Conservation (phyloP, 1,140 invertebrate species). For the Calosoma granatense region DNA sequence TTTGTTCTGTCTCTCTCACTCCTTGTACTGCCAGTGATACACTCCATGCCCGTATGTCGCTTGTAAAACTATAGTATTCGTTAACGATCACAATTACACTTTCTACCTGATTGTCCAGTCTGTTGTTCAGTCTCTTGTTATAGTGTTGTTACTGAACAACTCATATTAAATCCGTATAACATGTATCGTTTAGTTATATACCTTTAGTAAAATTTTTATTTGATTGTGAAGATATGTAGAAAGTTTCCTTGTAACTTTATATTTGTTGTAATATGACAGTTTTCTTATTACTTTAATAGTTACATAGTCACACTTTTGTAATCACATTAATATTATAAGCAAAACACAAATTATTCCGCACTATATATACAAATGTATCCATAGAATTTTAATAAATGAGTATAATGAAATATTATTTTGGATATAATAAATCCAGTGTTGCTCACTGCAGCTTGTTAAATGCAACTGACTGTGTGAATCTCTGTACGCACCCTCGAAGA, state of each 20-base stretch:
- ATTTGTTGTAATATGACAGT: background rate
- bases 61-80: background rate
- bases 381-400: no score
- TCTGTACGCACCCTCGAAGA: background rate
- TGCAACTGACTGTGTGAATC: background rate
- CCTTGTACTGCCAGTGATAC: no score
- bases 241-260: background rate
- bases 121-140: background rate
- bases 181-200: background rate
- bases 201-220: background rate
- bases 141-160: background rate
- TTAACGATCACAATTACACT: constrained; percentile 6
- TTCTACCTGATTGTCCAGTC: constrained; percentile 2
- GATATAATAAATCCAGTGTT: background rate
- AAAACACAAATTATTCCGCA: no score
- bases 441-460: background rate
- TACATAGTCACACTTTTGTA: no score
- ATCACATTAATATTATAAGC: no score
- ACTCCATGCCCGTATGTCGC: no score
- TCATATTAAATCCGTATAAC: background rate
- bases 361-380: no score
- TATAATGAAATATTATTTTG: no score
- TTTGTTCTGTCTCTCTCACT: no score
- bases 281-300: no score
- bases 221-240: background rate